These are phyloP conservation scores for Meandrusa payeni DNA, from an alignment of 2,888 invertebrate species.

Conservation along the genomic window DNA sequence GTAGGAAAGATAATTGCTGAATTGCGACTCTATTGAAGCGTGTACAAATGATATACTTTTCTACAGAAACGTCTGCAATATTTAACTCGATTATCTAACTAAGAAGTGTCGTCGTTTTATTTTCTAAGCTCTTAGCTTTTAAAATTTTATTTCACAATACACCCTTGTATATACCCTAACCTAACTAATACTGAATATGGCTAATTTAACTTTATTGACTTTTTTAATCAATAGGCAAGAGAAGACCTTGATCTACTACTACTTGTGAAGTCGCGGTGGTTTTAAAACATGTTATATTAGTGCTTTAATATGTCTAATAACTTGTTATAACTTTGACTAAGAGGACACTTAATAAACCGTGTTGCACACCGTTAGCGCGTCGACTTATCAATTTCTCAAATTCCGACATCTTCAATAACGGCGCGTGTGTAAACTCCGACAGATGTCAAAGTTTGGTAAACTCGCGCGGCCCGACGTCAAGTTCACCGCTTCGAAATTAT, in stretches of 20 bases:
- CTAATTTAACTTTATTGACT: too few species aligned
- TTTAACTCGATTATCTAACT: conserved; percentile 5
- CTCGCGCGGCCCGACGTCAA: conserved; percentile 29
- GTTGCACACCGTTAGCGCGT: conserved; percentile 8
- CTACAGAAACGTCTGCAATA: neutral
- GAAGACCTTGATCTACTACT: too few species aligned
- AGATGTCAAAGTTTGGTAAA: conserved; percentile 46
- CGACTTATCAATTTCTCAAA: conserved; percentile 23
- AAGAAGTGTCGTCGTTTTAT: too few species aligned
- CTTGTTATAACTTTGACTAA: neutral
- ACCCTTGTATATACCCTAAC: too few species aligned
- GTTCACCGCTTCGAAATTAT: conserved; percentile 43
- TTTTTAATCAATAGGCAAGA: too few species aligned
- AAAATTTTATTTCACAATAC: too few species aligned
- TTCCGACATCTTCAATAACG: conserved; percentile 22
- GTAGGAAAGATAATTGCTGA: conserved; percentile 24
- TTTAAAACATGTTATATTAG: too few species aligned
- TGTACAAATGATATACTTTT: conserved; percentile 19
- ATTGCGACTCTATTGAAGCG: conserved; percentile 21
- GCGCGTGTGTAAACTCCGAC: conserved; percentile 34
- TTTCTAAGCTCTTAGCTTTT: too few species aligned
- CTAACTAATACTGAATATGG: too few species aligned
- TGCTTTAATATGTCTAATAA: too few species aligned
- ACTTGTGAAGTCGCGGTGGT: too few species aligned
- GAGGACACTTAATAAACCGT: conserved; percentile 5